Percentiles rank a stretch among this genome's conserved stretches.
Conservation (phyloP, 2,888 invertebrate genomes). For the Cordilura impudica region DNA sequence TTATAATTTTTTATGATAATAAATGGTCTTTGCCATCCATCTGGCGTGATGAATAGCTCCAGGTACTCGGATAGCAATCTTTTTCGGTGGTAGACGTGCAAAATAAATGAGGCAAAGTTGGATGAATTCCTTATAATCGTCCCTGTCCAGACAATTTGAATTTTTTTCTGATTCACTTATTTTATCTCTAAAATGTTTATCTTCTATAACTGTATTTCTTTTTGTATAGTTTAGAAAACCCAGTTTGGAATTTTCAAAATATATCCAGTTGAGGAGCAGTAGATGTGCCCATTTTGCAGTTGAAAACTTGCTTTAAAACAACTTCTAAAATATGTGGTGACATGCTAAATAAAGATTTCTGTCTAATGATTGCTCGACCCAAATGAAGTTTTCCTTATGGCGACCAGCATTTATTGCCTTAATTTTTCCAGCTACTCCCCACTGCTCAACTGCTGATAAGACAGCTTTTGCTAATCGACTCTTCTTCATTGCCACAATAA, state of each 20-base stretch:
- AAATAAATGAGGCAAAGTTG: constrained; percentile 18
- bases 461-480: constrained; percentile 14
- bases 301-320: background rate
- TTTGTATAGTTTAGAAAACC: no score
- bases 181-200: background rate
- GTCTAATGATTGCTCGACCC: background rate
- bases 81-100: background rate
- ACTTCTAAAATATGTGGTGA: constrained; percentile 4
- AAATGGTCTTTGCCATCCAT: background rate
- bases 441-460: constrained; percentile 14
- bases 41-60: constrained; percentile 19
- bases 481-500: constrained; percentile 2
- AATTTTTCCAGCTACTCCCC: constrained; percentile 1
- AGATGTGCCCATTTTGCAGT: background rate
- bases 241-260: background rate
- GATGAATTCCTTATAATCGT: constrained; percentile 16
- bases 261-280: background rate
- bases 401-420: constrained; percentile 11
- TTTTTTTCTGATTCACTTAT: background rate
- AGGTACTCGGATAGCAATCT: constrained; percentile 14
- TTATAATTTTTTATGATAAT: background rate
- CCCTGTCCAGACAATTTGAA: background rate
- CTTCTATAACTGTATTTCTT: background rate
- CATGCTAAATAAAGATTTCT: constrained; percentile 7
- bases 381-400: constrained; percentile 6